A percentile compares a stretch with the other conserved stretches of the same genome.
These are phyloP conservation scores for Miltochrista miniata DNA, from an alignment of 2,888 invertebrate species.

Conservation along the genomic window DNA sequence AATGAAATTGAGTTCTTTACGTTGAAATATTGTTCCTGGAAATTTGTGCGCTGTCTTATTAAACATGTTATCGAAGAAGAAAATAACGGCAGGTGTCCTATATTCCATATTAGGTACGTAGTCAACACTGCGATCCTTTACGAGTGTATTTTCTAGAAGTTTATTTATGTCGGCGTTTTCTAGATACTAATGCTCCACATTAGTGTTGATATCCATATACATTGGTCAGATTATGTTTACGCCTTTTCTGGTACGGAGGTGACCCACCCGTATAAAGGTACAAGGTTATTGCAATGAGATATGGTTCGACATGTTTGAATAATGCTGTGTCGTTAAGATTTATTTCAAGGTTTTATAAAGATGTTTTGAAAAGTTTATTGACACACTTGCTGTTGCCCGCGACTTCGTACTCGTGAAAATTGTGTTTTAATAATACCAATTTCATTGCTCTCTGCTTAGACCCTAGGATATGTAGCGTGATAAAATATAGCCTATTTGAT, in stretches of 20 bases:
- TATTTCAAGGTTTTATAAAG: not conserved
- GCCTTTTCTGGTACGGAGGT: conserved; percentile 43
- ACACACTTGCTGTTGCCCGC: too few species aligned
- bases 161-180: conserved; percentile 21
- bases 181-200: conserved; percentile 23
- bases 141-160: conserved; percentile 36
- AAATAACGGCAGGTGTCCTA: too few species aligned
- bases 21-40: too few species aligned
- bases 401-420: too few species aligned
- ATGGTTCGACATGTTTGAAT: conserved; percentile 3
- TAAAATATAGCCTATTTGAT: too few species aligned
- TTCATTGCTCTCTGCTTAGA: too few species aligned
- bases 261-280: conserved; percentile 21
- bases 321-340: conserved; percentile 20
- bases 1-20: too few species aligned
- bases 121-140: conserved; percentile 49
- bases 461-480: too few species aligned
- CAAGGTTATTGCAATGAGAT: conserved; percentile 33
- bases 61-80: too few species aligned
- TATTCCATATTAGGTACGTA: conserved; percentile 47
- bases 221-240: conserved; percentile 48
- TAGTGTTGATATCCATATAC: conserved; percentile 51
- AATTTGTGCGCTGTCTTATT: too few species aligned
- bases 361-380: too few species aligned
- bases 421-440: too few species aligned